A percentile compares a stretch with the other conserved stretches of the same genome.
phyloP scores from a whole-genome alignment of 1,140 invertebrate genomes.

The Musca vetustissima region DNA sequence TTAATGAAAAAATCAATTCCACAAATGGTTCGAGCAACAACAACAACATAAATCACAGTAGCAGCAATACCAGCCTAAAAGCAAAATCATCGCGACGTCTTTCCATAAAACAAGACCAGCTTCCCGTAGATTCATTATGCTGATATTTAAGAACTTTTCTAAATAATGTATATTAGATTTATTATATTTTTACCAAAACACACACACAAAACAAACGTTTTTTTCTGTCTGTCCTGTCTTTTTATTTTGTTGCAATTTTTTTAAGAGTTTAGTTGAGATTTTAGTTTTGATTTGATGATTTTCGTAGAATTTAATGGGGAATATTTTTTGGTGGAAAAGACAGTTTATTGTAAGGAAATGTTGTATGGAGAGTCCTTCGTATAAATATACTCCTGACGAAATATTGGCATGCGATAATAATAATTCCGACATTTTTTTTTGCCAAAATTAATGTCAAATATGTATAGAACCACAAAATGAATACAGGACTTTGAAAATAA shows the following conservation, averaged over 20 bases:
- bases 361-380: too few species aligned
- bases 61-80: slow-evolving; percentile 27
- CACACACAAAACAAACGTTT: too few species aligned
- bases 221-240: neutral
- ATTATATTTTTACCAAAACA: neutral
- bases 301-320: too few species aligned
- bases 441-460: too few species aligned
- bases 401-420: too few species aligned
- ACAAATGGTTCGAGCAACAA: slow-evolving; percentile 33
- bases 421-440: too few species aligned
- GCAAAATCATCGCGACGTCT: slow-evolving; percentile 43
- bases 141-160: slow-evolving; percentile 41
- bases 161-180: slow-evolving; percentile 2
- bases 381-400: too few species aligned
- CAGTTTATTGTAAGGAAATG: too few species aligned
- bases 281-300: too few species aligned
- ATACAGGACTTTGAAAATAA: too few species aligned
- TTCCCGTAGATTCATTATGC: slow-evolving; percentile 54
- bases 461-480: too few species aligned
- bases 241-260: neutral
- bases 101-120: slow-evolving; percentile 54
- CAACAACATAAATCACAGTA: slow-evolving; percentile 24
- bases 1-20: slow-evolving; percentile 54
- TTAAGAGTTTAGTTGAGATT: neutral
- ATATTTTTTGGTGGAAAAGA: too few species aligned